Conservation (phyloP, 2,113 vertebrate species). For the Desmodus rotundus region DNA sequence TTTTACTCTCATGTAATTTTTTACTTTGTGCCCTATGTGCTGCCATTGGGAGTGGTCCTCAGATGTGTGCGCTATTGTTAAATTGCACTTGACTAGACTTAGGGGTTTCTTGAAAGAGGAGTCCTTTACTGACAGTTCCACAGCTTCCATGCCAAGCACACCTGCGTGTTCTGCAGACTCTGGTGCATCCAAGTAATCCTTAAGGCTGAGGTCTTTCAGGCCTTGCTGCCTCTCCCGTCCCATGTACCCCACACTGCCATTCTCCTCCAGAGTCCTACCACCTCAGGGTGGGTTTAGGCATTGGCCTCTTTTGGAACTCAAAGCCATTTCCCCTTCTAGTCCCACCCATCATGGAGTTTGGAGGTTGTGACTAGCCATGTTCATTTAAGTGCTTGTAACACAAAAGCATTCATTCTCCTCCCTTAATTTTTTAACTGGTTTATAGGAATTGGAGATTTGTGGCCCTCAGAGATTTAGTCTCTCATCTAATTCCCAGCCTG, state of each 20-base stretch:
- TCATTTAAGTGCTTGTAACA: neutral
- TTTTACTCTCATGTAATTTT: neutral
- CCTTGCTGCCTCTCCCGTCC: neutral
- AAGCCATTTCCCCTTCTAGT: neutral
- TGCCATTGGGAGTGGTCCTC: neutral
- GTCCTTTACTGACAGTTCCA: neutral
- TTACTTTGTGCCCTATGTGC: no score
- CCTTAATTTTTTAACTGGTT: neutral
- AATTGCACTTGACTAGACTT: neutral
- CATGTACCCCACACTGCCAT: neutral
- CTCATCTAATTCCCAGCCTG: neutral
- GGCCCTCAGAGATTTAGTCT: neutral
- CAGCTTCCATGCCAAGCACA: neutral
- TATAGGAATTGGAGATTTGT: neutral
- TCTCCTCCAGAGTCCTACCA: neutral
- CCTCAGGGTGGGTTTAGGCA: neutral
- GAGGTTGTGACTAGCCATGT: neutral
- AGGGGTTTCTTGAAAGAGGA: neutral
- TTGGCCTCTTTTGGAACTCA: neutral
- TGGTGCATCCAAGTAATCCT: neutral
- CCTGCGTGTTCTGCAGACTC: neutral
- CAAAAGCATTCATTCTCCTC: neutral
- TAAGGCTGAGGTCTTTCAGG: neutral
- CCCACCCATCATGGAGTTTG: neutral
- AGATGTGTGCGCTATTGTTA: neutral